phyloP scores from a whole-genome alignment of 2,797 vertebrate genomes.

The Pelodytes ibericus region DNA sequence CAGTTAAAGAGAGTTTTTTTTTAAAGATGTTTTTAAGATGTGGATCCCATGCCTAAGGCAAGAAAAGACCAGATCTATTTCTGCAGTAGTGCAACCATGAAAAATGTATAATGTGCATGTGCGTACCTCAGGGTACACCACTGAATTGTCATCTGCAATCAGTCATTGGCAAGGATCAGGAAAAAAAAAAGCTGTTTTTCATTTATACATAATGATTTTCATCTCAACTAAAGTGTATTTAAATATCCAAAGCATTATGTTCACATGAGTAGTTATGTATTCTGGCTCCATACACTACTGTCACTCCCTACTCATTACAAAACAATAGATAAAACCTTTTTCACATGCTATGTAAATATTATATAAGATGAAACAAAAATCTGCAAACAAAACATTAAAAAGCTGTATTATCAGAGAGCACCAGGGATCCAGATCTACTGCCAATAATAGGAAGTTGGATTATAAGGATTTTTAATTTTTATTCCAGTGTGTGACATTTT shows the following conservation, averaged over 20 bases:
- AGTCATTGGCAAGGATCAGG: background rate
- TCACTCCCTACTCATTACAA: constrained; percentile 3
- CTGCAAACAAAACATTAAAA: constrained; percentile 43
- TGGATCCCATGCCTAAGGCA: too few species aligned
- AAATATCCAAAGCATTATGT: constrained; percentile 2
- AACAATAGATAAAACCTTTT: constrained; percentile 38
- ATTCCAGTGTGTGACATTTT: constrained; percentile 50
- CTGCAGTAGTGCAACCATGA: too few species aligned
- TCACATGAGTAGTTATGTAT: constrained; percentile 12
- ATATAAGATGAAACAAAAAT: constrained; percentile 47
- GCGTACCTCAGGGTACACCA: too few species aligned
- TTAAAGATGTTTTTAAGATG: too few species aligned
- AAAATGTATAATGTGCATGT: too few species aligned
- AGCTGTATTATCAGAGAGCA: constrained; percentile 37
- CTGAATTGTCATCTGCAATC: too few species aligned
- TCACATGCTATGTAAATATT: constrained; percentile 38
- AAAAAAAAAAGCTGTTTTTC: background rate
- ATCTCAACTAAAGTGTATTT: background rate
- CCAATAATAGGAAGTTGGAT: constrained; percentile 24
- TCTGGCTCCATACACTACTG: constrained; percentile 1
- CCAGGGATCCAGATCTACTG: constrained; percentile 23
- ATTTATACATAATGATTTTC: constrained; percentile 3
- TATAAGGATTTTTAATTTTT: constrained; percentile 42
- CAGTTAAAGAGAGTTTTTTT: too few species aligned
- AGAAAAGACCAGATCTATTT: too few species aligned